Conservation (phyloP, 2,888 invertebrate species). For the Apamea monoglypha region DNA sequence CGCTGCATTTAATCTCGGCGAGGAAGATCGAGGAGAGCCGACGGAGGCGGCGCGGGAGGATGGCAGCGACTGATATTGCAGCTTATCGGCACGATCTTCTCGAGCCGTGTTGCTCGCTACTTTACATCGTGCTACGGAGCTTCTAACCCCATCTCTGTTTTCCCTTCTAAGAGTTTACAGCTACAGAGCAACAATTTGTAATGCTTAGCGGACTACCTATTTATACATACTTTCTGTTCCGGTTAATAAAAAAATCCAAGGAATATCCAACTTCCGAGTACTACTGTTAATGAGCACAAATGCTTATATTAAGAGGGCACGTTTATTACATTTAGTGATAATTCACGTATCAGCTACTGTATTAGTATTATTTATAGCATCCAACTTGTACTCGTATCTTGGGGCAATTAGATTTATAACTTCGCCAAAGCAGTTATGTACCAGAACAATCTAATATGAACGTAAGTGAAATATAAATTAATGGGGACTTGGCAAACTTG, state of each 20-base stretch:
- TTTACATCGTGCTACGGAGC: constrained; percentile 22
- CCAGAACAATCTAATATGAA: constrained; percentile 44
- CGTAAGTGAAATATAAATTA: constrained; percentile 41
- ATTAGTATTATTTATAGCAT: constrained; percentile 36
- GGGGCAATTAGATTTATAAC: constrained; percentile 46
- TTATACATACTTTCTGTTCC: not conserved
- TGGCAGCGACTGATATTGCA: constrained; percentile 14
- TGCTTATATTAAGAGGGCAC: not conserved
- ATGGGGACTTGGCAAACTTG: constrained; percentile 34
- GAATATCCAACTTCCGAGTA: not conserved
- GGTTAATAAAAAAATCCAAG: not conserved
- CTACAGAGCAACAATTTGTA: constrained; percentile 11
- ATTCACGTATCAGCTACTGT: constrained; percentile 23
- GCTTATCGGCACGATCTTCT: constrained; percentile 30
- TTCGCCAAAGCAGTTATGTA: constrained; percentile 38
- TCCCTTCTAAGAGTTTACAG: not conserved
- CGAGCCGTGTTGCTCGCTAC: constrained; percentile 3
- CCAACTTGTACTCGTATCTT: constrained; percentile 36
- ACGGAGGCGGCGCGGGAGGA: not conserved
- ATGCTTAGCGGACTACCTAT: not conserved
- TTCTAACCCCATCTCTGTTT: constrained; percentile 20
- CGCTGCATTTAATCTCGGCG: constrained; percentile 38
- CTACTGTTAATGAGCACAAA: not conserved
- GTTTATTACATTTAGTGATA: constrained; percentile 15
- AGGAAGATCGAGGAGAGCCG: not conserved